These are phyloP conservation scores for Thrips palmi DNA, from an alignment of 1,140 invertebrate genomes.

Conservation along the genomic window DNA sequence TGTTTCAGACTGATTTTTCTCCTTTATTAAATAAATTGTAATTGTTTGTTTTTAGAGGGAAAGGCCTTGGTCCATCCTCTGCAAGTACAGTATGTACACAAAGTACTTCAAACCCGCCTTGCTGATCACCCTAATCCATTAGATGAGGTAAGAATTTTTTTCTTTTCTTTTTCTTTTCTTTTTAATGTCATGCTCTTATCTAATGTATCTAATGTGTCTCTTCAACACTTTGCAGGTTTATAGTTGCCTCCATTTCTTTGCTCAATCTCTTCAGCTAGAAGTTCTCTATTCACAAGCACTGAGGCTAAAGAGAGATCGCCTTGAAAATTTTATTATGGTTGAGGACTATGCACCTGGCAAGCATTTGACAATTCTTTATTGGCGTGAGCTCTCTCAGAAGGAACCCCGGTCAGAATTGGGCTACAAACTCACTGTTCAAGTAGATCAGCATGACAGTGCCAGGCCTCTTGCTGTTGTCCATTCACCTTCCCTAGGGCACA, in stretches of 20 bases:
- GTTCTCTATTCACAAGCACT: conserved; percentile 87
- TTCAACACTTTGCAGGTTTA: conserved; percentile 58
- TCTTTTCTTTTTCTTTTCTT: no score
- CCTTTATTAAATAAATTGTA: conserved; percentile 8
- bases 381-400: conserved; percentile 41
- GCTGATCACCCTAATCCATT: conserved; percentile 63
- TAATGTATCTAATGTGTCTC: no score
- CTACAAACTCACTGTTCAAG: conserved; percentile 74
- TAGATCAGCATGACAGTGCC: conserved; percentile 63
- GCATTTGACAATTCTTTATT: conserved; percentile 81
- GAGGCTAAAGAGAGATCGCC: conserved; percentile 64
- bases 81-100: conserved; percentile 83
- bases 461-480: conserved; percentile 72
- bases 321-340: conserved; percentile 79
- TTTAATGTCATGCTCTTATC: no score
- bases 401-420: conserved; percentile 68
- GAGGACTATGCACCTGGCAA: conserved; percentile 84
- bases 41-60: conserved; percentile 48
- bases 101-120: conserved; percentile 72
- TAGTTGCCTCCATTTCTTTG: conserved; percentile 80
- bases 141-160: no score
- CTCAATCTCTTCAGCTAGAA: conserved; percentile 87
- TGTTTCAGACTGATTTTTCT: not conserved
- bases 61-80: conserved; percentile 83
- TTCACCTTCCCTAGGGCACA: conserved; percentile 61